Base-by-base conservation (phyloP, 1,140 invertebrate species). In the Anagrus nilaparvatae region DNA sequence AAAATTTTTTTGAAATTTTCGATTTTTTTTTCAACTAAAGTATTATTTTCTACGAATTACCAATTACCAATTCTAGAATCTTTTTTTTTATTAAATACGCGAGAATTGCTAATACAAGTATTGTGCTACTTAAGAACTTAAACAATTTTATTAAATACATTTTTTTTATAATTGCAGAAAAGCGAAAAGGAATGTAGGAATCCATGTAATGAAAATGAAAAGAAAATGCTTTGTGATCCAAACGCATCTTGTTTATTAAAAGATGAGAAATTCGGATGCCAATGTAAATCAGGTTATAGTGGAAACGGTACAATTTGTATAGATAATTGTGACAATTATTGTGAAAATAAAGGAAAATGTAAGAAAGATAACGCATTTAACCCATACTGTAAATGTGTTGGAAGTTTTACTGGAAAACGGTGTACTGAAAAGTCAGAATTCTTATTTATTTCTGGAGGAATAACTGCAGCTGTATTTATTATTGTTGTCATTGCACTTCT, bases 271-370 rank as follows among this genome's bases (percentile, higher is more conserved):
- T 94, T 90, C 67, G 82, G 82, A 50, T 97, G 93, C 54, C 83
- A 91, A 58, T 97, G 93, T 63, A 95, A 93, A 57, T 83, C 87
- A 2, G 92, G 91, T 2, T 97, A 88, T 69, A 91, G 92, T 59
- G 87, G 88, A 55, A 87, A 84, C 17, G 87, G 87, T 46, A 78
- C 79, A 66, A 67, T 75, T 25, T 92, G 87, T 63, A 75, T 65
- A 21, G 92, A 96, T 61, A 78, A 93, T 0, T 97, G 93, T 56
- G 72, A 82, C 7, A 78, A 81, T 44, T 92, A 75, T 60, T 97
- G 92, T 60, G 79, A 91, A 51, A 96, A 97, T 60, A 89, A 91
- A 43, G 92, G 91, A 2, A 75, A 80, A 17, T 97, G 93, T 61
- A 73, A 89, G 9, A 95, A 93, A 58, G 87, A 93, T 56, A 70